Conservation (phyloP, 2,797 vertebrate species). For the Helostoma temminkii region DNA sequence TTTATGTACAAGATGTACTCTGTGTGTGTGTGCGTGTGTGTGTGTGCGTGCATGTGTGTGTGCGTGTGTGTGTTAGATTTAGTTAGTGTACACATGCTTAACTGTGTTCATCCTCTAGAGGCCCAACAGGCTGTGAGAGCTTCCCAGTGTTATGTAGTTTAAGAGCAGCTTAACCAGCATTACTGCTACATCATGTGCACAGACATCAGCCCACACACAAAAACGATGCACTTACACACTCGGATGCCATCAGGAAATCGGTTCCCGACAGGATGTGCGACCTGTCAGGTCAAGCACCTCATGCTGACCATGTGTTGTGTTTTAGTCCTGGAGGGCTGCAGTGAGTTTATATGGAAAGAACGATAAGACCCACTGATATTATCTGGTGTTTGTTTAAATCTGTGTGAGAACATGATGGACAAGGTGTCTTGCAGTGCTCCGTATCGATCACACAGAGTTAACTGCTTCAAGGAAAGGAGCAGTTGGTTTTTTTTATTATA, state of each 20-base stretch:
- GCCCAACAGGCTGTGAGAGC: constrained; percentile 51
- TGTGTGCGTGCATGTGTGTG: constrained; percentile 8
- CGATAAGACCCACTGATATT: not conserved
- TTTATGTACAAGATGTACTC: not conserved
- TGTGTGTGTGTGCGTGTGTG: not conserved
- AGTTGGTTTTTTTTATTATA: constrained; percentile 39
- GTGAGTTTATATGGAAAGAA: constrained; percentile 12
- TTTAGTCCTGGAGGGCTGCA: constrained; percentile 20
- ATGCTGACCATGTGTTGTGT: constrained; percentile 34
- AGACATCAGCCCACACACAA: constrained; percentile 51
- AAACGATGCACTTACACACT: constrained; percentile 38
- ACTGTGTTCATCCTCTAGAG: constrained; percentile 51
- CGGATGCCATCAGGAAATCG: constrained; percentile 48
- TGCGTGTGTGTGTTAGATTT: constrained; percentile 22
- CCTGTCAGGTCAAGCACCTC: constrained; percentile 63
- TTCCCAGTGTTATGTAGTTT: constrained; percentile 54
- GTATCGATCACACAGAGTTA: constrained; percentile 50
- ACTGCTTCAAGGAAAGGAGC: constrained; percentile 30
- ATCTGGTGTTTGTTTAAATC: constrained; percentile 16
- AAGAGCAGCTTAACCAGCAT: constrained; percentile 69
- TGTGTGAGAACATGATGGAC: constrained; percentile 34
- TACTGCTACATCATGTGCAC: constrained; percentile 57
- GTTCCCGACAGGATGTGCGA: constrained; percentile 50
- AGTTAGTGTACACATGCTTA: constrained; percentile 38
- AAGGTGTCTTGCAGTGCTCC: constrained; percentile 23